Conservation (phyloP, 2,888 invertebrate genomes). For the Calliphora vomitoria region DNA sequence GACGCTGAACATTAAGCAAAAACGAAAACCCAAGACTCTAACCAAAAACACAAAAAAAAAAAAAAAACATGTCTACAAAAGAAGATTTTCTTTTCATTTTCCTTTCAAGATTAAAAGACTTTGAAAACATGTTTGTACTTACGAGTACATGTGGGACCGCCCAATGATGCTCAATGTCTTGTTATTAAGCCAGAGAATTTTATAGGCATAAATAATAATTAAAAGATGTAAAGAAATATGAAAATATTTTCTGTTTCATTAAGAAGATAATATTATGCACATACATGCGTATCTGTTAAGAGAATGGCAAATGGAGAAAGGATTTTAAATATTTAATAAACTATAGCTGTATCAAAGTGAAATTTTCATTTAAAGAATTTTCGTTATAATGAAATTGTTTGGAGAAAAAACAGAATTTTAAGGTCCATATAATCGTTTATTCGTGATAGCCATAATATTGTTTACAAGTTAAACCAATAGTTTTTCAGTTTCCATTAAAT, state of each 20-base stretch:
- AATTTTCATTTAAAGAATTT: no score
- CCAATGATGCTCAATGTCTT: conserved; percentile 2
- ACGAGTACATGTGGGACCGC: background rate
- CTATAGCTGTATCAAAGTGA: no score
- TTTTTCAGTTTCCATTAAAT: no score
- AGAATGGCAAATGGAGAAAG: background rate
- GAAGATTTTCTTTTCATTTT: conserved; percentile 2
- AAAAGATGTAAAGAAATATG: conserved; percentile 2
- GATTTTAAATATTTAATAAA: no score
- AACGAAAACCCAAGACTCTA: background rate
- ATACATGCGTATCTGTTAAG: background rate
- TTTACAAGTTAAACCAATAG: no score
- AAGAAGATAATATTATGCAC: background rate
- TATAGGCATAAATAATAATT: conserved; percentile 13
- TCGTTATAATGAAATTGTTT: no score
- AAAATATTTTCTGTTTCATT: conserved; percentile 5
- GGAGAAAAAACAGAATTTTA: no score
- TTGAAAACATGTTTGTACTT: background rate
- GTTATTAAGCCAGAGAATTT: conserved; percentile 1
- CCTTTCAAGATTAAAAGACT: conserved; percentile 2
- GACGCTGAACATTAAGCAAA: background rate
- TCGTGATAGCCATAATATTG: no score
- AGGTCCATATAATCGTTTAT: no score
- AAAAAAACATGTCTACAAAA: background rate
- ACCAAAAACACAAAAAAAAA: background rate